Conservation (phyloP, 2,888 invertebrate genomes). For the Machimus atricapillus region DNA sequence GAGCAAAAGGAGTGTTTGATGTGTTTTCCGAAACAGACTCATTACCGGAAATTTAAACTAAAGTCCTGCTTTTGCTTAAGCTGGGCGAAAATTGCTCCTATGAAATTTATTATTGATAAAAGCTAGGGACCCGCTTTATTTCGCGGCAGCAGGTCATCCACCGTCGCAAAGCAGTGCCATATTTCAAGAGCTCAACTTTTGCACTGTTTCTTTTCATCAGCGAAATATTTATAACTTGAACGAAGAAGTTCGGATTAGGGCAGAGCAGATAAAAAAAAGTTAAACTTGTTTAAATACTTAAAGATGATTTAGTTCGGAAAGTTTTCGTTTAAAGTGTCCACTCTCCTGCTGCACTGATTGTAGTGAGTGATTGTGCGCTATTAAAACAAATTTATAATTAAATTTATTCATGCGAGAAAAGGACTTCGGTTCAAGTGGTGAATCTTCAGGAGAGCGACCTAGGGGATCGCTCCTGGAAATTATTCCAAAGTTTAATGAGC, state of each 20-base stretch:
- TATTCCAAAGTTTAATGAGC: background rate
- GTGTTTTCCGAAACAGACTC: background rate
- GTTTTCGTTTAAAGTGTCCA: background rate
- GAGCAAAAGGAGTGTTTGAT: background rate
- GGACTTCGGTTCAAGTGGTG: background rate
- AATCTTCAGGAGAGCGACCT: background rate
- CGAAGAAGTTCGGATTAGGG: background rate
- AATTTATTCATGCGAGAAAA: background rate
- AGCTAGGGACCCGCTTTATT: background rate
- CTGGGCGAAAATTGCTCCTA: background rate
- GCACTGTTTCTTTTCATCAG: background rate
- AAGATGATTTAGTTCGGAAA: background rate
- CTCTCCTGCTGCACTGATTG: background rate
- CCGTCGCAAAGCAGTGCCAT: background rate
- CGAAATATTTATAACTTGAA: background rate
- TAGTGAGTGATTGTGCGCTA: background rate
- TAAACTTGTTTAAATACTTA: background rate
- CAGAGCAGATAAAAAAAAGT: background rate
- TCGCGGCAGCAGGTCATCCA: background rate
- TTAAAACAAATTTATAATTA: background rate
- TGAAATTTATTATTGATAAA: background rate
- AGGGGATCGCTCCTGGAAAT: background rate
- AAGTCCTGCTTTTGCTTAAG: background rate
- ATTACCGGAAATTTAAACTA: background rate
- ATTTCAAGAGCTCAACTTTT: background rate